Conservation (phyloP, 2,888 invertebrate genomes). For the Chrysolina oricalcia region DNA sequence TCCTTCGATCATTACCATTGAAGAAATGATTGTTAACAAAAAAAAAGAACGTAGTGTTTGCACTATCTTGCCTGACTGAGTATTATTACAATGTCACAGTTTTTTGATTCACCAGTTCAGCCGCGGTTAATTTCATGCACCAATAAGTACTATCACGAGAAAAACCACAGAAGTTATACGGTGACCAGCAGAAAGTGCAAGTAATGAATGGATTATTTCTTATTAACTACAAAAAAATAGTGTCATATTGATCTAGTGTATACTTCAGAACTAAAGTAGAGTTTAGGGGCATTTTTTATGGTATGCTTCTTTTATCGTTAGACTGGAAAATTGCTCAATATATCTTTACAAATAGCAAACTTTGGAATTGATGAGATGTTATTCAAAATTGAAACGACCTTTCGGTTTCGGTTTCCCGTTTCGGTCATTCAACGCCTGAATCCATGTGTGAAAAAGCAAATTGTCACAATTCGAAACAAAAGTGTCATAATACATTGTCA, state of each 20-base stretch:
- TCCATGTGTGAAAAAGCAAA: too few relatives aligned
- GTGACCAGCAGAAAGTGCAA: background rate
- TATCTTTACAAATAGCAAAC: too few relatives aligned
- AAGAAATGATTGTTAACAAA: background rate
- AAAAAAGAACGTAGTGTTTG: background rate
- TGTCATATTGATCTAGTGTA: background rate
- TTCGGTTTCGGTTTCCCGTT: too few relatives aligned
- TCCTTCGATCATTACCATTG: slow-evolving; percentile 1
- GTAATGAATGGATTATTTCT: slow-evolving; percentile 1
- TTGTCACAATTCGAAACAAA: too few relatives aligned
- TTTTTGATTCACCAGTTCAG: background rate
- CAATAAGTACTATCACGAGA: slow-evolving; percentile 5
- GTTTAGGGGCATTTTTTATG: too few relatives aligned
- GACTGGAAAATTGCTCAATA: too few relatives aligned
- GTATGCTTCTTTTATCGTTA: too few relatives aligned
- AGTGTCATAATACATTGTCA: too few relatives aligned
- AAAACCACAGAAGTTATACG: background rate
- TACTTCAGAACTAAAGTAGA: background rate
- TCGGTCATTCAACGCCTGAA: too few relatives aligned
- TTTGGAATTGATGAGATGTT: too few relatives aligned
- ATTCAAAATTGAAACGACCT: too few relatives aligned
- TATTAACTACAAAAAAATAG: background rate
- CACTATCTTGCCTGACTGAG: background rate
- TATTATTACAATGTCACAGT: slow-evolving; percentile 7
- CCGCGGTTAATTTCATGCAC: slow-evolving; percentile 3